These are phyloP conservation scores for Dorcus hopei DNA, from an alignment of 2,888 invertebrate species.

Conservation along the genomic window DNA sequence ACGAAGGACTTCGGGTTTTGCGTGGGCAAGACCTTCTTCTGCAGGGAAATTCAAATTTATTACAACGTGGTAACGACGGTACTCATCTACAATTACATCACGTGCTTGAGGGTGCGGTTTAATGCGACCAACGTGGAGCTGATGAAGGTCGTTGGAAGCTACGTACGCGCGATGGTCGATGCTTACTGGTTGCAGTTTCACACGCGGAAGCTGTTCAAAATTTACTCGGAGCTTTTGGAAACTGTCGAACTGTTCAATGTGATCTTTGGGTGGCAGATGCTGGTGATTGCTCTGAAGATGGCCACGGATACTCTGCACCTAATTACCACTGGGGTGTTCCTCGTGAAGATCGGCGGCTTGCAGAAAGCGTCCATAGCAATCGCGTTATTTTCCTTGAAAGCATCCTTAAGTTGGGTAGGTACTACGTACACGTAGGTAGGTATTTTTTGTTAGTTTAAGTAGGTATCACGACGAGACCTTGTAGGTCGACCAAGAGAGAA, in stretches of 20 bases:
- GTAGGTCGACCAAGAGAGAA: too few species aligned
- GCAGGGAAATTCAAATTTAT: neutral
- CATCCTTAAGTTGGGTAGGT: too few species aligned
- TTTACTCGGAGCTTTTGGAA: neutral
- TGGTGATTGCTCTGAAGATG: neutral
- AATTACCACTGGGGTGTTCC: too few species aligned
- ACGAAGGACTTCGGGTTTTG: neutral
- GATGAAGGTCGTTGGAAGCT: too few species aligned
- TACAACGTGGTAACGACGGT: neutral
- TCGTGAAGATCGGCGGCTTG: too few species aligned
- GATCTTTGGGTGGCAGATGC: conserved; percentile 1
- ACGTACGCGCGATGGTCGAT: too few species aligned
- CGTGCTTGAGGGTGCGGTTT: neutral
- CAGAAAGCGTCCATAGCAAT: too few species aligned
- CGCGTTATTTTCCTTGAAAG: too few species aligned
- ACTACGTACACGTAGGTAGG: too few species aligned
- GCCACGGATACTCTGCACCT: neutral
- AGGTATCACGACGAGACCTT: too few species aligned
- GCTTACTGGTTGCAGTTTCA: too few species aligned
- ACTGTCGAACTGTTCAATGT: neutral
- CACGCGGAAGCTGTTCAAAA: neutral
- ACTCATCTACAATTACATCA: neutral
- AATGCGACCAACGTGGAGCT: neutral
- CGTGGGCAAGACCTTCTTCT: neutral
- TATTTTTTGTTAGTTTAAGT: too few species aligned